Percentiles rank a stretch among this genome's conserved stretches.
Evolutionary conservation across 2,797 vertebrate species (phyloP).

Genomic region (Chelonia mydas): DNA sequence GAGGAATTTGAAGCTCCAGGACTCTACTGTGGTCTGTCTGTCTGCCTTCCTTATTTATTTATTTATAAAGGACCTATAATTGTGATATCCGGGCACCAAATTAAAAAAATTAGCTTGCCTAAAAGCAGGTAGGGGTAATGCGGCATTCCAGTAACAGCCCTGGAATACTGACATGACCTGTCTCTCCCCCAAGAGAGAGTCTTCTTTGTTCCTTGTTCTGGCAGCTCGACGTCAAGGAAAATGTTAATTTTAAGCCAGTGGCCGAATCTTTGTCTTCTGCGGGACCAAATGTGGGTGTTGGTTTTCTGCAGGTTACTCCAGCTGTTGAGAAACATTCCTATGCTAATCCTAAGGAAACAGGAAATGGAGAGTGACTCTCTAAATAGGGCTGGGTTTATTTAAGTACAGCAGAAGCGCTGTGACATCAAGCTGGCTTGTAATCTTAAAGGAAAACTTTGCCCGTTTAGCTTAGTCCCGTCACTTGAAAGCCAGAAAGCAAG

Average conservation of each 20-base stretch:
- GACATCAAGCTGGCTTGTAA: neutral
- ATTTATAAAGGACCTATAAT: neutral
- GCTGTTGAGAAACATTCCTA: neutral
- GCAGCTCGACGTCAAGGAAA: accelerated
- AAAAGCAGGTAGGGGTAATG: neutral
- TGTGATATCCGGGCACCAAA: neutral
- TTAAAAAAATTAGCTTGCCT: neutral
- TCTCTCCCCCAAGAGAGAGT: accelerated
- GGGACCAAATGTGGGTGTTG: neutral
- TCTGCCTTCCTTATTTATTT: accelerated
- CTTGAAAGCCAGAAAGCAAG: accelerated
- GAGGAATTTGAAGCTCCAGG: no score
- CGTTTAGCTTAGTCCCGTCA: accelerated
- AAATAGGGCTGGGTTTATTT: neutral
- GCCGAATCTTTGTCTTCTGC: neutral
- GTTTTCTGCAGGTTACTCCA: neutral
- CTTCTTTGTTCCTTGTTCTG: accelerated
- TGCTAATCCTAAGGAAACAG: neutral
- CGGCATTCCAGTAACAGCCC: neutral
- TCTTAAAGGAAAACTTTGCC: neutral
- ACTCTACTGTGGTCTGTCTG: neutral
- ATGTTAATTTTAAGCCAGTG: neutral
- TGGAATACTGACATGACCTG: accelerated
- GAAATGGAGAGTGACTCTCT: accelerated
- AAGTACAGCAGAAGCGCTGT: neutral